Percentiles rank a stretch among this genome's conserved stretches.
These are phyloP conservation scores for Centrocercus urophasianus DNA, from an alignment of 2,113 vertebrate genomes.

Conservation along the genomic window DNA sequence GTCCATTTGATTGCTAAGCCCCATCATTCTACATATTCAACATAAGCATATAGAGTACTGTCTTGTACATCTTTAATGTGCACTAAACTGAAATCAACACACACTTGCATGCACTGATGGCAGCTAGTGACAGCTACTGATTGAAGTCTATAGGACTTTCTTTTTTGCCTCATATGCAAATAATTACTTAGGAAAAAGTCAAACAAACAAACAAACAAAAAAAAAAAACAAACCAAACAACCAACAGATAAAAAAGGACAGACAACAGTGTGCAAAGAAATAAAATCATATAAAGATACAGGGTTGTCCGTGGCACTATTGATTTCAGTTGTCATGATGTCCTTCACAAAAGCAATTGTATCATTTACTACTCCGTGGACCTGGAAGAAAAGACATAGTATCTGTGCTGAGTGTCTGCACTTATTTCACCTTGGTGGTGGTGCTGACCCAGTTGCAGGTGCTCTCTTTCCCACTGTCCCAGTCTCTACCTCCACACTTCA, in stretches of 20 bases:
- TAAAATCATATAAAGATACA: conserved; percentile 86
- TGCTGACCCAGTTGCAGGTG: neutral
- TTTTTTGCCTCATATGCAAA: neutral
- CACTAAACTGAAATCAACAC: neutral
- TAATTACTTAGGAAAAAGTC: neutral
- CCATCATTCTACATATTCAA: neutral
- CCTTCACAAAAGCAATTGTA: conserved; percentile 94
- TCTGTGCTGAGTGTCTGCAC: neutral
- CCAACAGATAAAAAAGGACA: neutral
- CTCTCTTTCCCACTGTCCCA: neutral
- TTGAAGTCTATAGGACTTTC: neutral
- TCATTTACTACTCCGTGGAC: conserved; percentile 94
- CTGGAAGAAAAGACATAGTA: conserved; percentile 72
- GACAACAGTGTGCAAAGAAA: neutral
- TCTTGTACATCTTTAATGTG: neutral
- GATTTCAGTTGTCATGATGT: conserved; percentile 94
- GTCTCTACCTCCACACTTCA: neutral
- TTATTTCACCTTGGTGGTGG: neutral
- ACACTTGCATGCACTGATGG: neutral
- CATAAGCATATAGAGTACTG: neutral
- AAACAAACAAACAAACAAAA: neutral
- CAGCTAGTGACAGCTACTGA: neutral
- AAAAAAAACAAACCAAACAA: neutral
- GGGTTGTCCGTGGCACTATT: conserved; percentile 99
- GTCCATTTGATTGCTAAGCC: neutral